Evolutionary conservation across 64 coral and sea anemone genomes (phyloP).

Genomic region (Acropora yongei): DNA sequence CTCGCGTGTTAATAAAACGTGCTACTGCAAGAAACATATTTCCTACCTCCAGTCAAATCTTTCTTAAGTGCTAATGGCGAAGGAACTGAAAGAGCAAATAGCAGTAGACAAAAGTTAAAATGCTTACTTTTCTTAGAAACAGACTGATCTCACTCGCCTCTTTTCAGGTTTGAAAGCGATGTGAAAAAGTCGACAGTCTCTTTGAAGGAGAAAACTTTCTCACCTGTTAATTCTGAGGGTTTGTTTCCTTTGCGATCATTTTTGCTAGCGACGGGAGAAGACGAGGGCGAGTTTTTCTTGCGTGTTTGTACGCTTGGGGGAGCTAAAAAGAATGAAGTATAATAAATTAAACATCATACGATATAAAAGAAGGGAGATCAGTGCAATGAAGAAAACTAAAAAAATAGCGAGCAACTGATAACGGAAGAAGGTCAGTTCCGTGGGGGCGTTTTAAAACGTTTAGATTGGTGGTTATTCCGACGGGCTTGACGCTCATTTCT

Average conservation of each 20-base stretch:
- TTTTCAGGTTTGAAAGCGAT: no score
- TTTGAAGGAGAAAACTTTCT: background rate
- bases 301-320: constrained; percentile 64
- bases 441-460: no score
- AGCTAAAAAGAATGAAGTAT: constrained; percentile 16
- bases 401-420: no score
- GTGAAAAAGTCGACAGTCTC: background rate
- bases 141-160: no score
- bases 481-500: no score
- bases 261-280: constrained; percentile 42
- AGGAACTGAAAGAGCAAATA: background rate
- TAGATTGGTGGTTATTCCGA: no score
- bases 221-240: constrained; percentile 28
- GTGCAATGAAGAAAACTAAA: no score
- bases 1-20: no score
- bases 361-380: background rate
- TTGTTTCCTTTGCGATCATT: constrained; percentile 65
- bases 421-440: background rate
- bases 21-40: no score
- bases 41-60: background rate
- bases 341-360: background rate
- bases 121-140: background rate
- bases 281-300: constrained; percentile 65
- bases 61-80: constrained; percentile 33
- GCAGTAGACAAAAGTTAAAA: background rate